phyloP scores from a whole-genome alignment of 2,113 vertebrate species.

The Pterocles burchelli region DNA sequence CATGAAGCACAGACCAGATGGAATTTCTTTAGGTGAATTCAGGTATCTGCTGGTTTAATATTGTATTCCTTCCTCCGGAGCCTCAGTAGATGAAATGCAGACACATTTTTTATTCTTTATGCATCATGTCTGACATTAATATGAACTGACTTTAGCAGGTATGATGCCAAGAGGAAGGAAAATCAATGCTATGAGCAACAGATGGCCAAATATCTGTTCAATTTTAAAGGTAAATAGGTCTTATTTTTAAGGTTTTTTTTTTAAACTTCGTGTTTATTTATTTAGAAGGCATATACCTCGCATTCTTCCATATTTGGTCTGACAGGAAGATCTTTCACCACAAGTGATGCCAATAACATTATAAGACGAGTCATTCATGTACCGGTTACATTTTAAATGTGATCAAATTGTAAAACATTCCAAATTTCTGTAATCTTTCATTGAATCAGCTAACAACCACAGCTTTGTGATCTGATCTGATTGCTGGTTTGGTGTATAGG shows the following conservation, averaged over 20 bases:
- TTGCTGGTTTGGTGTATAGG: background rate
- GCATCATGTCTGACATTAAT: conserved; percentile 19
- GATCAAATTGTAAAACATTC: background rate
- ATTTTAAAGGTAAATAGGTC: conserved; percentile 8
- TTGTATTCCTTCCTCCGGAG: background rate
- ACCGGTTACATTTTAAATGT: background rate
- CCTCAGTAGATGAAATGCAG: background rate
- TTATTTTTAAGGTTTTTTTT: background rate
- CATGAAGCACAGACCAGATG: background rate
- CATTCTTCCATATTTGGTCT: background rate
- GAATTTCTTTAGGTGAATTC: background rate
- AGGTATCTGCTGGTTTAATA: background rate
- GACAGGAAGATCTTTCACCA: background rate
- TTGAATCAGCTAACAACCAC: background rate
- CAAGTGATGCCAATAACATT: background rate
- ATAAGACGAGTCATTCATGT: background rate
- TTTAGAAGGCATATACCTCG: background rate
- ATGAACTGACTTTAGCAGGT: background rate
- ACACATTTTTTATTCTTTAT: background rate
- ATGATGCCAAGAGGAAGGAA: conserved; percentile 32
- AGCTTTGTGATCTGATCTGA: background rate
- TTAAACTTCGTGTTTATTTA: background rate
- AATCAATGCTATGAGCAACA: conserved; percentile 27
- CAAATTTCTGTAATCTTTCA: background rate
- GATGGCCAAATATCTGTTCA: conserved; percentile 16